Evolutionary conservation across 2,888 invertebrate genomes (phyloP).

Genomic region (Pristionchus maxplancki): DNA sequence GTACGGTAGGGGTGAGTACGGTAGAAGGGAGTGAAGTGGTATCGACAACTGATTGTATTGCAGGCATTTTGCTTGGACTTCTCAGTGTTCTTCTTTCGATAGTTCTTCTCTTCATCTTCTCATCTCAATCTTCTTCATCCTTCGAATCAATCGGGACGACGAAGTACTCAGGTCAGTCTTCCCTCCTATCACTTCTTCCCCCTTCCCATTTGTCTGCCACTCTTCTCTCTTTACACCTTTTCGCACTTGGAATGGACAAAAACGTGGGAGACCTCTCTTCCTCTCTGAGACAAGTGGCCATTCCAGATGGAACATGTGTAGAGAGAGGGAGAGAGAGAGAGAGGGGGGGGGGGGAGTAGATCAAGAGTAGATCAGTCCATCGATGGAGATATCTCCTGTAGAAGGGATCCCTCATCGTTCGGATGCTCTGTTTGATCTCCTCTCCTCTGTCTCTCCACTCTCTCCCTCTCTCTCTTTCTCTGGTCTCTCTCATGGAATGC

Average conservation of each 20-base stretch:
- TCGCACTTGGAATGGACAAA: constrained; percentile 4
- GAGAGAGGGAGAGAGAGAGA: neutral
- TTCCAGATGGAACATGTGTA: neutral
- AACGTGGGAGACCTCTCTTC: neutral
- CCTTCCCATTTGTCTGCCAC: neutral
- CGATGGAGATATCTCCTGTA: neutral
- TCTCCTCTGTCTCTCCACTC: neutral
- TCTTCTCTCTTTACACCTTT: neutral
- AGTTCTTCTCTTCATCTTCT: neutral
- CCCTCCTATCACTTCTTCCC: neutral
- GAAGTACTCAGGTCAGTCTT: neutral
- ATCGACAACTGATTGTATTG: neutral
- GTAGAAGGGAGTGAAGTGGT: neutral
- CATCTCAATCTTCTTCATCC: neutral
- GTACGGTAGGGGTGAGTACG: neutral
- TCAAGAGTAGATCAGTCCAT: neutral
- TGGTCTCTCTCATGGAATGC: neutral
- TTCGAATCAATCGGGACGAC: neutral
- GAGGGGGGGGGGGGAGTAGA: neutral
- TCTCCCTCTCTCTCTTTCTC: neutral
- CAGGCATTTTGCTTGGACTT: neutral
- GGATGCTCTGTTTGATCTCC: neutral
- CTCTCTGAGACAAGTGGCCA: neutral
- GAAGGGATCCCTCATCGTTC: neutral
- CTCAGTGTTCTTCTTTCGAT: neutral